Evolutionary conservation across 2,888 invertebrate genomes (phyloP).

Genomic region (Cryptocheilus praepositus): DNA sequence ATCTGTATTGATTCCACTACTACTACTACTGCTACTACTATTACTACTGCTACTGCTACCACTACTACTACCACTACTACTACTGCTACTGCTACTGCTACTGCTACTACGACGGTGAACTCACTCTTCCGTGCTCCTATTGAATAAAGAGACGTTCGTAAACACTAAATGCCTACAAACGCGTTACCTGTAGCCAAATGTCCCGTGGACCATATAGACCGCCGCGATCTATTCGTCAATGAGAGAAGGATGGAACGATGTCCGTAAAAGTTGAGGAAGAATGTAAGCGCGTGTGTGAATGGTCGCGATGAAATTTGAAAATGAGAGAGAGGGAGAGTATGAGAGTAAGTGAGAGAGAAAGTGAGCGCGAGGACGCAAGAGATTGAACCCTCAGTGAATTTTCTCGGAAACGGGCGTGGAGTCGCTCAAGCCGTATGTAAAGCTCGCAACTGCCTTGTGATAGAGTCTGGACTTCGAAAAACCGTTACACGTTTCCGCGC

Average conservation of each 20-base stretch:
- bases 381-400: background rate
- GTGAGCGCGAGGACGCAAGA: background rate
- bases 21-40: too few relatives aligned
- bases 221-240: slow-evolving; percentile 59
- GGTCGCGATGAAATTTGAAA: slow-evolving; percentile 35
- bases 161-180: slow-evolving; percentile 45
- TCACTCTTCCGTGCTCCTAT: slow-evolving; percentile 43
- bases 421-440: slow-evolving; percentile 63
- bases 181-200: slow-evolving; percentile 71
- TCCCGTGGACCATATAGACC: slow-evolving; percentile 69
- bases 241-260: slow-evolving; percentile 26
- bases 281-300: slow-evolving; percentile 34
- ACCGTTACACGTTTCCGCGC: slow-evolving; percentile 5
- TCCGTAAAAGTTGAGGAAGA: slow-evolving; percentile 22
- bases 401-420: slow-evolving; percentile 24
- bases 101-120: background rate
- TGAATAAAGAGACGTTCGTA: slow-evolving; percentile 44
- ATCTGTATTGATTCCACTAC: slow-evolving; percentile 35
- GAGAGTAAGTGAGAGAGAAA: slow-evolving; percentile 17
- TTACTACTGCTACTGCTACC: too few relatives aligned
- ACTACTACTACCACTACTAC: too few relatives aligned
- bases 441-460: slow-evolving; percentile 73
- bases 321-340: slow-evolving; percentile 11
- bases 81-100: too few relatives aligned
- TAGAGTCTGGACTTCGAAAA: slow-evolving; percentile 71